These are phyloP conservation scores for Caenorhabditis plicata DNA, from an alignment of 2,888 invertebrate genomes.

Conservation along the genomic window DNA sequence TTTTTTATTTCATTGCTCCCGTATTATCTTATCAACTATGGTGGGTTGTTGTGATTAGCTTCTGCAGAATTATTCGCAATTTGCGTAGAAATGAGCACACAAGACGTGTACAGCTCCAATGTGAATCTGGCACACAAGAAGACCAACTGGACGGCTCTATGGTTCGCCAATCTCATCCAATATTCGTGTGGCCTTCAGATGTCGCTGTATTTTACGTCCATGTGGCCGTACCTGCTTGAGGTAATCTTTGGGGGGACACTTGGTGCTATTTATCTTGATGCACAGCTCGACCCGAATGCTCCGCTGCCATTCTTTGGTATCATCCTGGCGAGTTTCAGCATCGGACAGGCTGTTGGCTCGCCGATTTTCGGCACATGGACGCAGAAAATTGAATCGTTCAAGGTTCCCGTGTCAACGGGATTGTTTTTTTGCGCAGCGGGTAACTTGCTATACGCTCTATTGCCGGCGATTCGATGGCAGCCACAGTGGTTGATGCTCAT, in stretches of 20 bases:
- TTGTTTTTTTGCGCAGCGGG: constrained; percentile 20
- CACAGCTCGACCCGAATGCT: constrained; percentile 35
- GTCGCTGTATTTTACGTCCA: constrained; percentile 46
- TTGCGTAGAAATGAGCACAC: too few species aligned
- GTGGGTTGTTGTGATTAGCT: too few species aligned
- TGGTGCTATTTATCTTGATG: neutral
- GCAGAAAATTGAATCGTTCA: constrained; percentile 26
- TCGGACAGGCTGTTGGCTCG: constrained; percentile 41
- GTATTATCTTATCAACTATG: too few species aligned
- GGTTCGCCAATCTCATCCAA: constrained; percentile 39
- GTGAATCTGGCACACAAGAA: constrained; percentile 18
- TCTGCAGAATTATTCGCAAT: too few species aligned
- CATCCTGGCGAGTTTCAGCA: constrained; percentile 38
- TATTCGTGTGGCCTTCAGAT: constrained; percentile 38
- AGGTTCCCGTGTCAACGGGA: constrained; percentile 31
- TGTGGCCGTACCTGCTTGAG: constrained; percentile 45
- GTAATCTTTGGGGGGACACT: constrained; percentile 2
- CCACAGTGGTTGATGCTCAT: constrained; percentile 31
- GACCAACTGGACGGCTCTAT: constrained; percentile 40
- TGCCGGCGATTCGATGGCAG: constrained; percentile 30
- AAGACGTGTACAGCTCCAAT: too few species aligned
- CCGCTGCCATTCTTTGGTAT: constrained; percentile 42
- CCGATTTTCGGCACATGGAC: constrained; percentile 39
- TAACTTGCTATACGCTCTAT: constrained; percentile 27
- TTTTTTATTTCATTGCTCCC: too few species aligned